A percentile compares a stretch with the other conserved stretches of the same genome.
Evolutionary conservation across 2,113 vertebrate species (phyloP).

Genomic region (Picathartes gymnocephalus): DNA sequence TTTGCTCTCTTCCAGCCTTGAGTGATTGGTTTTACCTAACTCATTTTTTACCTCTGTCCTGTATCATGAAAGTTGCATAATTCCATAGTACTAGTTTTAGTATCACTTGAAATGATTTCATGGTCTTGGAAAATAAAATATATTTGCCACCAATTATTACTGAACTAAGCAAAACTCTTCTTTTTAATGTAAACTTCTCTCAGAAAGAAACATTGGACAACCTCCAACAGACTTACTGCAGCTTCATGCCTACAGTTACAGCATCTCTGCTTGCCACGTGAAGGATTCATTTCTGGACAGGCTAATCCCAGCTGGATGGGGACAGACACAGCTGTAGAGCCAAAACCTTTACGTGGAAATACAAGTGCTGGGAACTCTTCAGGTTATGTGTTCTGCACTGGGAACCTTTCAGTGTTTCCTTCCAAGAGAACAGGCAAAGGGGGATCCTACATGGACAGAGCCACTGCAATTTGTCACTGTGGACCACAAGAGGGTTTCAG

Average conservation of each 20-base stretch:
- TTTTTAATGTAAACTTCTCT: background rate
- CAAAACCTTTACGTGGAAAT: background rate
- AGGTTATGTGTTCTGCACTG: background rate
- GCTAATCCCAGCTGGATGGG: background rate
- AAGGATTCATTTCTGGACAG: background rate
- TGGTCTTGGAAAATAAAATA: background rate
- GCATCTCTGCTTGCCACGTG: background rate
- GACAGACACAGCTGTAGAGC: background rate
- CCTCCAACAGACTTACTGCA: background rate
- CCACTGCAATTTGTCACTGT: background rate
- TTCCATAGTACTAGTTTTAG: background rate
- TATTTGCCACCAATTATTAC: background rate
- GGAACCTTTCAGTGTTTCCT: background rate
- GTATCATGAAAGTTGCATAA: background rate
- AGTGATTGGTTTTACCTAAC: background rate
- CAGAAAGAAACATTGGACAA: background rate
- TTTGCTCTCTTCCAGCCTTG: background rate
- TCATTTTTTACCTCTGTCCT: background rate
- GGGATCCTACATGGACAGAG: background rate
- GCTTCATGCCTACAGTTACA: background rate
- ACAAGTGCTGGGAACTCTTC: background rate
- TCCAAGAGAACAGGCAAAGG: background rate
- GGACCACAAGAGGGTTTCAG: rapidly evolving
- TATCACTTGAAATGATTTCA: background rate
- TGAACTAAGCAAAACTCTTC: background rate